Conservation (phyloP, 2,888 invertebrate genomes). For the Meandrusa payeni region DNA sequence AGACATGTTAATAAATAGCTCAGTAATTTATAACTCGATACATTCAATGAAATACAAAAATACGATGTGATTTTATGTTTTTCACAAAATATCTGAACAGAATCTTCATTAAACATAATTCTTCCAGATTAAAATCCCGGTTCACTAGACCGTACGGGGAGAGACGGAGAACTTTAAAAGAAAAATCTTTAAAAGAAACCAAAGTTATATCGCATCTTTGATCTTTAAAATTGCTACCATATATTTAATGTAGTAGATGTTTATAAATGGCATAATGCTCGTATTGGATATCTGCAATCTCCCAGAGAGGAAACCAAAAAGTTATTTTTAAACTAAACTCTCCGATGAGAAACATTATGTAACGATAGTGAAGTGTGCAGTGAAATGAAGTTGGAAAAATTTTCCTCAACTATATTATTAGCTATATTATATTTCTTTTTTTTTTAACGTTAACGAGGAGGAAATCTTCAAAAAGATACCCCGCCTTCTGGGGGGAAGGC, state of each 20-base stretch:
- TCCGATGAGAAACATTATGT: background rate
- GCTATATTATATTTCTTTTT: too few relatives aligned
- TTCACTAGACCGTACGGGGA: slow-evolving; percentile 16
- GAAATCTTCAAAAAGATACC: too few relatives aligned
- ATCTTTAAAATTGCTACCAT: slow-evolving; percentile 20
- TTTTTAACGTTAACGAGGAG: too few relatives aligned
- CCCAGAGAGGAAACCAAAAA: background rate
- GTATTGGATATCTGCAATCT: slow-evolving; percentile 6
- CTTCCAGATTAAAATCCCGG: slow-evolving; percentile 21
- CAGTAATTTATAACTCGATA: too few relatives aligned
- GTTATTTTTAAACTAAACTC: slow-evolving; percentile 7
- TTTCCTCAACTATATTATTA: too few relatives aligned
- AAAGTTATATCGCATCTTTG: slow-evolving; percentile 19
- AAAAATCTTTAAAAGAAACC: slow-evolving; percentile 17
- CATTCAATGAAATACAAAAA: too few relatives aligned
- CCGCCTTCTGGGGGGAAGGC: too few relatives aligned
- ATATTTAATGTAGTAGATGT: slow-evolving; percentile 12
- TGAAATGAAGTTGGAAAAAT: too few relatives aligned
- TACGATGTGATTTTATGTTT: too few relatives aligned
- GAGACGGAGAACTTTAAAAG: slow-evolving; percentile 18
- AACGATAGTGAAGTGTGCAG: background rate
- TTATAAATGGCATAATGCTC: slow-evolving; percentile 1
- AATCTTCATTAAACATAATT: slow-evolving; percentile 20
- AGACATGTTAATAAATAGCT: too few relatives aligned
- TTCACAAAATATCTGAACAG: slow-evolving; percentile 1